A percentile compares a stretch with the other conserved stretches of the same genome.
These are phyloP conservation scores for Amiota minor DNA, from an alignment of 2,888 invertebrate species.

Conservation along the genomic window DNA sequence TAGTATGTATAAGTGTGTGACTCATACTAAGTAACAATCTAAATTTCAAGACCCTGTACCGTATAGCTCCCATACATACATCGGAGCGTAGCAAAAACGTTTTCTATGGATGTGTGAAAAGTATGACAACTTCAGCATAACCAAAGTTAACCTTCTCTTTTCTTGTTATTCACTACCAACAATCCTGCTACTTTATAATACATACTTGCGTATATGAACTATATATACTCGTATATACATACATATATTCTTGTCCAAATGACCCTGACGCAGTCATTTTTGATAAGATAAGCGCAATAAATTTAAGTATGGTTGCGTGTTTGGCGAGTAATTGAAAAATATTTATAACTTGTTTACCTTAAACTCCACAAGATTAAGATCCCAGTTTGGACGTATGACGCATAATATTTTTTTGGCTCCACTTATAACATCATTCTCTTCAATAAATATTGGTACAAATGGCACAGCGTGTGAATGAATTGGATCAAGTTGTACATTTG, in stretches of 20 bases:
- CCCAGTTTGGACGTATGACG: constrained; percentile 83
- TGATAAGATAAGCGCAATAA: not conserved
- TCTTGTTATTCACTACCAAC: too few relatives aligned
- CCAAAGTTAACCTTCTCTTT: too few relatives aligned
- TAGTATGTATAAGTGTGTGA: too few relatives aligned
- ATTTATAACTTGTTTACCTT: constrained; percentile 76
- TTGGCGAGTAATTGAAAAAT: not conserved
- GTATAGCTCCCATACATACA: too few relatives aligned
- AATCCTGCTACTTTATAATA: not conserved
- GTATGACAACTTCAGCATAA: too few relatives aligned
- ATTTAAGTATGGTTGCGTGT: not conserved
- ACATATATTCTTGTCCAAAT: too few relatives aligned
- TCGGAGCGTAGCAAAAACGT: too few relatives aligned
- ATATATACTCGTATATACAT: not conserved
- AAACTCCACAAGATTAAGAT: constrained; percentile 77
- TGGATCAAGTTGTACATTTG: constrained; percentile 8
- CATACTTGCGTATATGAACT: not conserved
- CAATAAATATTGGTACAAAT: constrained; percentile 77
- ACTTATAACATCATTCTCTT: constrained; percentile 79
- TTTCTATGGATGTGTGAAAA: too few relatives aligned
- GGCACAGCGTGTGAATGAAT: constrained; percentile 48
- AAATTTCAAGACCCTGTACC: too few relatives aligned
- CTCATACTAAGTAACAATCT: too few relatives aligned
- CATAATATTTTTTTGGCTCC: constrained; percentile 81
- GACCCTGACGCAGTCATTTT: not conserved